Evolutionary conservation across 2,888 invertebrate genomes (phyloP).

Genomic region (Bombylius discolor): DNA sequence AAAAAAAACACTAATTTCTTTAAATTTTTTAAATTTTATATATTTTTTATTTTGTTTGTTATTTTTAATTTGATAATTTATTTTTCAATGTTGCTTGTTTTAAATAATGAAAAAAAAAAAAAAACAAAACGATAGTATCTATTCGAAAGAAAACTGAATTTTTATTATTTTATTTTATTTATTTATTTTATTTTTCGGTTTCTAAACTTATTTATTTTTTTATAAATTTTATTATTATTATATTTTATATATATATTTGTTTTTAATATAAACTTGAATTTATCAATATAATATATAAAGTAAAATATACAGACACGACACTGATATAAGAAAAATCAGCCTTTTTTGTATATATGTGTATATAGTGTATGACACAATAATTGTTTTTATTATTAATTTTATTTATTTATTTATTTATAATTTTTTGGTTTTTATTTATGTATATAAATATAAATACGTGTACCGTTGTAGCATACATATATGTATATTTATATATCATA

Average conservation of each 20-base stretch:
- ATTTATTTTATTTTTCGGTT: neutral
- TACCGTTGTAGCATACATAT: too few species aligned
- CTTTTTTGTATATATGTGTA: slow-evolving; percentile 6
- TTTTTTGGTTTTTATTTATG: too few species aligned
- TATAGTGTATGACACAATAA: neutral
- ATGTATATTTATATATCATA: too few species aligned
- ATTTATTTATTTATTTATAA: neutral
- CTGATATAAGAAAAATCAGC: slow-evolving; percentile 16
- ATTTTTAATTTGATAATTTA: slow-evolving; percentile 4
- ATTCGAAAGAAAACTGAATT: too few species aligned
- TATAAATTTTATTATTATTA: too few species aligned
- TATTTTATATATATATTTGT: neutral
- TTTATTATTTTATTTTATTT: neutral
- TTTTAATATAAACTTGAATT: slow-evolving; percentile 1
- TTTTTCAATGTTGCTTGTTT: neutral
- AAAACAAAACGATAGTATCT: too few species aligned
- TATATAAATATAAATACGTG: neutral
- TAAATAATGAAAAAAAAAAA: too few species aligned
- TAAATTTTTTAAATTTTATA: slow-evolving; percentile 19
- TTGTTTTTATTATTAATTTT: neutral
- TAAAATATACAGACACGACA: slow-evolving; percentile 13
- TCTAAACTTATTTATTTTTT: too few species aligned
- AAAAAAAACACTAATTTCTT: slow-evolving; percentile 34
- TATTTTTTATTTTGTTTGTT: slow-evolving; percentile 9
- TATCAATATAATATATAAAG: neutral